Evolutionary conservation across 2,113 vertebrate genomes (phyloP).

Genomic region (Corydoras sp.): DNA sequence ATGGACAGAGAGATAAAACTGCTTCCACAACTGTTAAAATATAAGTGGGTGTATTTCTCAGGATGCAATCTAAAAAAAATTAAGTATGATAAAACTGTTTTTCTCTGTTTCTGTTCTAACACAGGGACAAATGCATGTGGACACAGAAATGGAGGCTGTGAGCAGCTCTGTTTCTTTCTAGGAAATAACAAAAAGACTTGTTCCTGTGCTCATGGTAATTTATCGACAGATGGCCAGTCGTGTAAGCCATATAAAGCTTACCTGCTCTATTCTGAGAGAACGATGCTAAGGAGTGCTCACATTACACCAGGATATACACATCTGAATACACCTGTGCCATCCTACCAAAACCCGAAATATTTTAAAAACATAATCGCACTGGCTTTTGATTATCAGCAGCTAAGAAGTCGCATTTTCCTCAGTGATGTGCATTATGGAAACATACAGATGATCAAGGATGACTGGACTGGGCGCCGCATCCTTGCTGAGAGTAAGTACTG

Average conservation of each 20-base stretch:
- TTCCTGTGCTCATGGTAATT: conserved; percentile 76
- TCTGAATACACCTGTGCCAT: conserved; percentile 70
- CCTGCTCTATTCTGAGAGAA: conserved; percentile 79
- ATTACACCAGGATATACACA: conserved; percentile 67
- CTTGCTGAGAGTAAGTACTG: conserved; percentile 75
- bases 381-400: conserved; percentile 74
- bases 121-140: conserved; percentile 77
- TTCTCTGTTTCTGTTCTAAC: not conserved
- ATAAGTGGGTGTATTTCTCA: conserved; percentile 12
- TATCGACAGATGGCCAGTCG: conserved; percentile 67
- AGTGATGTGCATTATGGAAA: conserved; percentile 83
- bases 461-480: conserved; percentile 74
- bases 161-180: conserved; percentile 78
- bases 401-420: conserved; percentile 77
- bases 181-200: conserved; percentile 64
- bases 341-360: conserved; percentile 75
- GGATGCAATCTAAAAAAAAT: not conserved
- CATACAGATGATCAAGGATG: conserved; percentile 79
- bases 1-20: not conserved
- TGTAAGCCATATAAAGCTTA: conserved; percentile 75
- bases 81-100: not conserved
- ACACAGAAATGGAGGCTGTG: conserved; percentile 74
- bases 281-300: conserved; percentile 76
- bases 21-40: not conserved
- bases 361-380: conserved; percentile 81